These are phyloP conservation scores for Tenthredo distinguenda DNA, from an alignment of 2,888 invertebrate genomes.

Conservation along the genomic window DNA sequence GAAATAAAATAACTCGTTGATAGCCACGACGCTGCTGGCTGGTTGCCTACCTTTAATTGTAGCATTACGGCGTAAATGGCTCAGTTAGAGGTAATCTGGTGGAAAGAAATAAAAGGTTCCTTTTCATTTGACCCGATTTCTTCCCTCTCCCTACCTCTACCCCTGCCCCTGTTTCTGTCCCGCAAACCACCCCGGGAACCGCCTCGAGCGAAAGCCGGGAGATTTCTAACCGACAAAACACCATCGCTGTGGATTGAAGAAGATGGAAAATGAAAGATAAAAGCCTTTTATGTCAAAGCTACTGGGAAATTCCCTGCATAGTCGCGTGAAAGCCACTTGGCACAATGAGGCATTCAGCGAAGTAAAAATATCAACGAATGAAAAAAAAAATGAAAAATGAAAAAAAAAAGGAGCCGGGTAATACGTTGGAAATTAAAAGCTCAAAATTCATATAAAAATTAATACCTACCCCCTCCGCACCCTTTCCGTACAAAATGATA, in stretches of 20 bases:
- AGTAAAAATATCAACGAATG: constrained; percentile 49
- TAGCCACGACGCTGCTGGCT: not conserved
- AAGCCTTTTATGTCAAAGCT: constrained; percentile 52
- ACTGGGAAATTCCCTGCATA: constrained; percentile 51
- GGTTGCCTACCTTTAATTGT: constrained; percentile 38
- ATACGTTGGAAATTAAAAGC: constrained; percentile 45
- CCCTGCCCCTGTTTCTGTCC: not conserved
- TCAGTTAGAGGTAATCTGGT: constrained; percentile 36
- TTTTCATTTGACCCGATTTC: constrained; percentile 50
- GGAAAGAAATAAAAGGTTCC: constrained; percentile 47
- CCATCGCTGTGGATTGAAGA: constrained; percentile 44
- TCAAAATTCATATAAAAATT: constrained; percentile 47
- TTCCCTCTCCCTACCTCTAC: not conserved
- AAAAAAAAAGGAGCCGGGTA: not conserved
- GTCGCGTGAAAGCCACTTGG: constrained; percentile 50
- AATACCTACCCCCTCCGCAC: not conserved
- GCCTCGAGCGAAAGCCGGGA: constrained; percentile 37
- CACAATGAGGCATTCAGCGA: constrained; percentile 43
- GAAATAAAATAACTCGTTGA: constrained; percentile 18
- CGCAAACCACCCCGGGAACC: not conserved
- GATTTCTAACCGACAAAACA: constrained; percentile 48
- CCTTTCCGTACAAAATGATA: not conserved
- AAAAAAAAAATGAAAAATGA: not conserved
- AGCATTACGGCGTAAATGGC: constrained; percentile 39
- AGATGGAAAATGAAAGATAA: constrained; percentile 52